A percentile compares a stretch with the other conserved stretches of the same genome.
Evolutionary conservation across 2,797 vertebrate species (phyloP).

Genomic region (Hydrolagus colliei): DNA sequence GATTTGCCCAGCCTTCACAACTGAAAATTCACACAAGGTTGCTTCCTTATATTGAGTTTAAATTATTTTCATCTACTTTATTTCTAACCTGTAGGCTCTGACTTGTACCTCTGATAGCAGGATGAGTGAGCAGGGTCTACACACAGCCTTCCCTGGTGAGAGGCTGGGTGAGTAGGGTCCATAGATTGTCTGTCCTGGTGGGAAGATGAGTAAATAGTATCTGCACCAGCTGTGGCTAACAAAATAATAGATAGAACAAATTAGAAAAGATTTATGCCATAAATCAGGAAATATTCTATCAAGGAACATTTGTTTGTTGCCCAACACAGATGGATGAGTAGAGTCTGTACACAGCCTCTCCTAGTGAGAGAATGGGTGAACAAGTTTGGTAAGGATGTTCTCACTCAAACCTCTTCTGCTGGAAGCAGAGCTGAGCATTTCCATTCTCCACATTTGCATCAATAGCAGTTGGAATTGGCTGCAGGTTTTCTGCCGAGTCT

Average conservation of each 20-base stretch:
- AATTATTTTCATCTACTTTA: background rate
- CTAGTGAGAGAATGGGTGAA: background rate
- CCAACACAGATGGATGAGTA: no score
- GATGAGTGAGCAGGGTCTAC: background rate
- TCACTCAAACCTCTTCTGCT: background rate
- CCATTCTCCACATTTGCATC: background rate
- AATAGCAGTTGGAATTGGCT: background rate
- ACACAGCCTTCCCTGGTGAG: background rate
- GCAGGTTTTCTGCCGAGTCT: background rate
- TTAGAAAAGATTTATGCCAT: no score
- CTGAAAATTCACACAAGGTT: slow-evolving; percentile 57
- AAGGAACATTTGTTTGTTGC: no score
- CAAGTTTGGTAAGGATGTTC: background rate
- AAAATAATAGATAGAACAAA: no score
- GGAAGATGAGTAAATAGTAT: background rate
- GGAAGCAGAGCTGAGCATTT: background rate
- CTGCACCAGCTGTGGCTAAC: no score
- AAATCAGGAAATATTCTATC: no score
- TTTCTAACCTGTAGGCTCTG: background rate
- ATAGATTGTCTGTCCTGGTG: background rate
- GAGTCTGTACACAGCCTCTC: background rate
- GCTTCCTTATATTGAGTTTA: background rate
- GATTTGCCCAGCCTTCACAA: slow-evolving; percentile 51
- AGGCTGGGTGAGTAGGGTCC: background rate
- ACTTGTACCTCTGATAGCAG: slow-evolving; percentile 10